A percentile compares a stretch with the other conserved stretches of the same genome.
phyloP scores from a whole-genome alignment of 2,113 vertebrate genomes.

The Melanostigma gelatinosum region DNA sequence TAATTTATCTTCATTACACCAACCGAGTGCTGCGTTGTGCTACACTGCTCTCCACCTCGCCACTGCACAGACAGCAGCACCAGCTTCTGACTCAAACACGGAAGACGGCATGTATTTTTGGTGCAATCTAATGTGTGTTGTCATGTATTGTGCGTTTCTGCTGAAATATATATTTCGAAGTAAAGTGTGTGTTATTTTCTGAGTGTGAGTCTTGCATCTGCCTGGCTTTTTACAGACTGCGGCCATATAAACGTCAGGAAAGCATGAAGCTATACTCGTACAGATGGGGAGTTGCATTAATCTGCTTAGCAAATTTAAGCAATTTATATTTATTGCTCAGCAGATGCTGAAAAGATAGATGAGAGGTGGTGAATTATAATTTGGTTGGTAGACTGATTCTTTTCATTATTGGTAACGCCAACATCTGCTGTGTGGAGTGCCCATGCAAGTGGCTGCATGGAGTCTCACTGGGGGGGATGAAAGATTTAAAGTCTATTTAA shows the following conservation, averaged over 20 bases:
- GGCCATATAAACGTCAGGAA: constrained; percentile 32
- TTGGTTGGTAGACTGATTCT: constrained; percentile 78
- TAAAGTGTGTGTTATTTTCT: constrained; percentile 17
- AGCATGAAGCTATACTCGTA: constrained; percentile 52
- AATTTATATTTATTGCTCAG: constrained; percentile 80
- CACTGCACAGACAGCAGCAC: constrained; percentile 32
- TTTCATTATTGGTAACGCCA: constrained; percentile 76
- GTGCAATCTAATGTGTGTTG: not conserved
- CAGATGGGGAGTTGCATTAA: constrained; percentile 78
- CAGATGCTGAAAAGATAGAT: constrained; percentile 77
- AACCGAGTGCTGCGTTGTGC: constrained; percentile 60
- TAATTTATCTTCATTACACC: constrained; percentile 81
- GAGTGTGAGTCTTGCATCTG: constrained; percentile 24
- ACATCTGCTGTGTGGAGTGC: constrained; percentile 75
- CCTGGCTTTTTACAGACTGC: constrained; percentile 19
- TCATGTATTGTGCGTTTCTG: not conserved
- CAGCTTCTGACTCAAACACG: constrained; percentile 32
- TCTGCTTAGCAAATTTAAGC: constrained; percentile 72
- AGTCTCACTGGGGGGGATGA: constrained; percentile 50
- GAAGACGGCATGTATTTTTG: constrained; percentile 6
- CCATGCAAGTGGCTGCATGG: constrained; percentile 59
- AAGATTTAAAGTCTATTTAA: constrained; percentile 64
- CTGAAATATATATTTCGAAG: not conserved
- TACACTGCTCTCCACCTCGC: constrained; percentile 56
- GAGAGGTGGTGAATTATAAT: constrained; percentile 74